These are phyloP conservation scores for Phania funesta DNA, from an alignment of 2,888 invertebrate genomes.

Conservation along the genomic window DNA sequence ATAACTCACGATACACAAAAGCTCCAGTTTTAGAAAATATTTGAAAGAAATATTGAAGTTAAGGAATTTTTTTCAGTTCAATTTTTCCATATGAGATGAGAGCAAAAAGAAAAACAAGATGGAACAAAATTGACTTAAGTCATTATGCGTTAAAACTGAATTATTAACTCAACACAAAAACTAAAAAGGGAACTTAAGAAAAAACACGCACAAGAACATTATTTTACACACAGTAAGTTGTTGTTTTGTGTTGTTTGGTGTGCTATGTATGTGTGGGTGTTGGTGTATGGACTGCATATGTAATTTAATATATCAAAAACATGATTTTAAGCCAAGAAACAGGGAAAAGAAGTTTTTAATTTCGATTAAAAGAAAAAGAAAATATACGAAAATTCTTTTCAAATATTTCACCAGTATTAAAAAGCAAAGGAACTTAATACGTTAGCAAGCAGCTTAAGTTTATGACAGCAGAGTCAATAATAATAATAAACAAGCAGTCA, in stretches of 20 bases:
- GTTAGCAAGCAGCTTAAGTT: constrained; percentile 41
- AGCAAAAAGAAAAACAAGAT: neutral
- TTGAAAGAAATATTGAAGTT: constrained; percentile 10
- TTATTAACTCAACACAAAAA: constrained; percentile 50
- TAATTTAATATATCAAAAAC: constrained; percentile 50
- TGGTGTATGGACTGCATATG: neutral
- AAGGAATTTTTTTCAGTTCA: constrained; percentile 3
- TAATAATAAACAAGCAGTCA: constrained; percentile 32
- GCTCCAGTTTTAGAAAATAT: neutral
- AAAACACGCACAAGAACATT: neutral
- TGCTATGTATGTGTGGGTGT: neutral
- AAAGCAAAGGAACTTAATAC: constrained; percentile 56
- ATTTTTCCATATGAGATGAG: constrained; percentile 7
- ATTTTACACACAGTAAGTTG: neutral
- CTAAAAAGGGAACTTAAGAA: neutral
- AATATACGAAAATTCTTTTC: neutral
- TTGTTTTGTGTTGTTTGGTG: neutral
- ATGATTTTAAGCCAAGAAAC: constrained; percentile 37
- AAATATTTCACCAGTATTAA: constrained; percentile 20
- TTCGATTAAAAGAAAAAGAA: constrained; percentile 44
- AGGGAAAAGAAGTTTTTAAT: constrained; percentile 54
- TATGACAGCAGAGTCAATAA: constrained; percentile 47
- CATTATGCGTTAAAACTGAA: constrained; percentile 59
- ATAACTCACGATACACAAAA: neutral
- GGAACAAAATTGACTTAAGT: constrained; percentile 61